phyloP scores from a whole-genome alignment of 2,888 invertebrate genomes.

The Dynastes grantii region DNA sequence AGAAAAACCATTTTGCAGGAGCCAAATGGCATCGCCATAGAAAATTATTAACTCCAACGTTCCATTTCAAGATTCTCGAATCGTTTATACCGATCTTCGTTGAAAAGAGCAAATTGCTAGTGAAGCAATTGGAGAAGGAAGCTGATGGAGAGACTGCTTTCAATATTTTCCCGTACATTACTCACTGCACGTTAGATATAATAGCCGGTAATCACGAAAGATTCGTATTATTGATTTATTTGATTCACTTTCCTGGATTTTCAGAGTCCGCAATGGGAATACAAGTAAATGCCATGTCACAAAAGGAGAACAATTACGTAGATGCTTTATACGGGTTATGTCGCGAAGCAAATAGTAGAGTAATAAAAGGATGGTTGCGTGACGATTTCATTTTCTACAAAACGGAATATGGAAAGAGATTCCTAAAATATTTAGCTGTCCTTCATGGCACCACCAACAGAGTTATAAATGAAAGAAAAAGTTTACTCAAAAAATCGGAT shows the following conservation, averaged over 20 bases:
- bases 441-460: slow-evolving; percentile 34
- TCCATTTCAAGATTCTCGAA: slow-evolving; percentile 64
- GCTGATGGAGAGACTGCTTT: slow-evolving; percentile 61
- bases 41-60: slow-evolving; percentile 62
- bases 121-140: slow-evolving; percentile 64
- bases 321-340: slow-evolving; percentile 74
- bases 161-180: slow-evolving; percentile 73
- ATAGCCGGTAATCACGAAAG: slow-evolving; percentile 71
- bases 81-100: slow-evolving; percentile 61
- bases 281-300: slow-evolving; percentile 78
- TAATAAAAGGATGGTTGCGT: slow-evolving; percentile 2
- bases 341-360: slow-evolving; percentile 5
- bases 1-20: slow-evolving; percentile 48
- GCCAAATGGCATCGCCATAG: slow-evolving; percentile 60
- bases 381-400: slow-evolving; percentile 26
- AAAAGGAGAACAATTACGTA: slow-evolving; percentile 80
- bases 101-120: slow-evolving; percentile 60
- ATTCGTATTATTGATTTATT: not conserved
- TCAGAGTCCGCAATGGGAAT: slow-evolving; percentile 88
- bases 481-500: not conserved
- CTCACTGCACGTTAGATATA: slow-evolving; percentile 74
- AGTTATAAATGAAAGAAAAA: slow-evolving; percentile 41
- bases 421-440: slow-evolving; percentile 6
- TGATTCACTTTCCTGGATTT: slow-evolving; percentile 56
- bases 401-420: slow-evolving; percentile 1